A percentile compares a stretch with the other conserved stretches of the same genome.
These are phyloP conservation scores for Drosophila eohydei DNA, from an alignment of 2,888 invertebrate species.

Conservation along the genomic window DNA sequence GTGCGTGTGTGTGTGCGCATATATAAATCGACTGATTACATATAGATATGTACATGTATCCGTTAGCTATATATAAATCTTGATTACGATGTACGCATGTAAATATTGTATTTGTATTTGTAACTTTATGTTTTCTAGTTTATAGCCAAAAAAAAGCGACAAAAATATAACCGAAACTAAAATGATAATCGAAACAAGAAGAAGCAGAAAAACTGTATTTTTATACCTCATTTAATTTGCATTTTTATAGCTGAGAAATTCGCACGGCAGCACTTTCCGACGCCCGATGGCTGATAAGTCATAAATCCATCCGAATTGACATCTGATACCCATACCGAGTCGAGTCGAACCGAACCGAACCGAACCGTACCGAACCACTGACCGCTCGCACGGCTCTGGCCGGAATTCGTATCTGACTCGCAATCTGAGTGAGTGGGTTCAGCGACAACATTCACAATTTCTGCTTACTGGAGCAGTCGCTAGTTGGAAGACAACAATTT, in stretches of 20 bases:
- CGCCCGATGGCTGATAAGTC: conserved; percentile 53
- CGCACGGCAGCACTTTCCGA: conserved; percentile 56
- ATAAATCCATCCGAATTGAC: conserved; percentile 63
- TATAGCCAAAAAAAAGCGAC: conserved; percentile 60
- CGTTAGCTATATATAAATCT: conserved; percentile 51
- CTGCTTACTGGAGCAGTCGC: conserved; percentile 48
- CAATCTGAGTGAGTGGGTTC: conserved; percentile 39
- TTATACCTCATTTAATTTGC: conserved; percentile 53
- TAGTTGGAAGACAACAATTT: conserved; percentile 41
- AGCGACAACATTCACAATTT: conserved; percentile 26
- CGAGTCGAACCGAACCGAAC: not conserved
- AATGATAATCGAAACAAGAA: conserved; percentile 53
- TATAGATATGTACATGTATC: conserved; percentile 64
- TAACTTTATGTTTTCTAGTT: conserved; percentile 77
- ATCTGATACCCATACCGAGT: conserved; percentile 55
- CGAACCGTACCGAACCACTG: conserved; percentile 2
- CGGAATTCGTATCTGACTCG: conserved; percentile 43
- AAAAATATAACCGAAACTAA: conserved; percentile 53
- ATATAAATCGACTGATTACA: conserved; percentile 75
- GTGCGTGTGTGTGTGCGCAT: conserved; percentile 14
- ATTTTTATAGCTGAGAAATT: conserved; percentile 56
- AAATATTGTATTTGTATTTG: conserved; percentile 61
- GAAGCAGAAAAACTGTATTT: conserved; percentile 32
- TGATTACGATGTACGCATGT: conserved; percentile 52
- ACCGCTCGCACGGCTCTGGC: conserved; percentile 13